Percentiles rank a stretch among this genome's conserved stretches.
phyloP scores from a whole-genome alignment of 2,113 vertebrate species.

The Fulmarus glacialis region DNA sequence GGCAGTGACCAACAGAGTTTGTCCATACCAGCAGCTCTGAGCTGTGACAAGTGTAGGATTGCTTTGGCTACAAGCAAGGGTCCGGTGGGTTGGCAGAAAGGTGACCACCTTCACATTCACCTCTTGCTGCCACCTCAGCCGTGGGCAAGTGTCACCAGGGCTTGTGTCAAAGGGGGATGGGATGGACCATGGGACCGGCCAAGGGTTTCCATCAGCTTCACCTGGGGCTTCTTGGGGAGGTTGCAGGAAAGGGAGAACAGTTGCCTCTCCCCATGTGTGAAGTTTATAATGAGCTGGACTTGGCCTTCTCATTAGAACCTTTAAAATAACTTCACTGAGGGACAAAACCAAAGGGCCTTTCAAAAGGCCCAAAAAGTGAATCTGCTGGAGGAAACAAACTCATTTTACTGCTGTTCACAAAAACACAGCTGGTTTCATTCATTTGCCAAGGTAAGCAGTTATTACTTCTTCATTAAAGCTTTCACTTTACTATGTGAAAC shows the following conservation, averaged over 20 bases:
- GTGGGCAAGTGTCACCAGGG: background rate
- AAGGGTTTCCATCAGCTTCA: background rate
- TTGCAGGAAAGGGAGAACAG: background rate
- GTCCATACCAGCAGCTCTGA: background rate
- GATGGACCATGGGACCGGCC: too few relatives aligned
- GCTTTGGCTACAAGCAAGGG: background rate
- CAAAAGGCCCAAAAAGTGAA: background rate
- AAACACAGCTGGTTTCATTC: background rate
- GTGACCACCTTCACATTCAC: background rate
- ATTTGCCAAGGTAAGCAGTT: background rate
- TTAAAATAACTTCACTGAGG: background rate
- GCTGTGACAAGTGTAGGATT: background rate
- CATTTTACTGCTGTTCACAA: background rate
- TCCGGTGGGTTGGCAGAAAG: background rate
- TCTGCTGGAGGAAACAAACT: background rate
- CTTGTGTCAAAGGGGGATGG: background rate
- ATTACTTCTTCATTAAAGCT: slow-evolving; percentile 22
- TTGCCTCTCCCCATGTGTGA: background rate
- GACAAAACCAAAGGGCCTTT: background rate
- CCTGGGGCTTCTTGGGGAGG: fast-evolving
- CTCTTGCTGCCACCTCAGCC: background rate
- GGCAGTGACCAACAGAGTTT: too few relatives aligned
- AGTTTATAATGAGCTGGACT: background rate
- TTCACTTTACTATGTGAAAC: background rate
- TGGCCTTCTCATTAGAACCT: background rate